These are phyloP conservation scores for Ips nitidus DNA, from an alignment of 1,140 invertebrate genomes.

Conservation along the genomic window DNA sequence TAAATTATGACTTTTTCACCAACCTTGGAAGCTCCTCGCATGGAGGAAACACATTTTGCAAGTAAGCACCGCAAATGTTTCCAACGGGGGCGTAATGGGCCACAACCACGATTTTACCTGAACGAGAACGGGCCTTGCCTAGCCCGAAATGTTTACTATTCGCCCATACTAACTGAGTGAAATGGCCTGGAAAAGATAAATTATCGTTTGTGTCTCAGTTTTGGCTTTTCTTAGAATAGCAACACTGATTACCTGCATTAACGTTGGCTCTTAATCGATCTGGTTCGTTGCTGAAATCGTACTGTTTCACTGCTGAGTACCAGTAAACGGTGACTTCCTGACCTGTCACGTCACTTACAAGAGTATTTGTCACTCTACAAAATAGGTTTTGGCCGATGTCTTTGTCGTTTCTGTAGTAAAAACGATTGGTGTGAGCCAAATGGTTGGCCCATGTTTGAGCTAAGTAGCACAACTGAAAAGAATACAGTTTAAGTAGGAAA, in stretches of 20 bases:
- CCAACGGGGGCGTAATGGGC: conserved; percentile 79
- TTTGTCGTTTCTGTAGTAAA: conserved; percentile 73
- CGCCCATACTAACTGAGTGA: conserved; percentile 89
- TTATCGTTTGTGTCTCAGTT: no score
- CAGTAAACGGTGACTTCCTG: conserved; percentile 84
- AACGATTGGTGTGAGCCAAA: conserved; percentile 74
- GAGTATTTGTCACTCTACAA: conserved; percentile 65
- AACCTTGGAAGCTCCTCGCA: conserved; percentile 39
- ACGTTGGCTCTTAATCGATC: conserved; percentile 74
- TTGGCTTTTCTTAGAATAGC: no score
- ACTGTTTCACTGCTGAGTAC: conserved; percentile 79
- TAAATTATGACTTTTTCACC: background rate
- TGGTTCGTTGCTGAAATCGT: conserved; percentile 69
- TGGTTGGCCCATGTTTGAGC: conserved; percentile 86
- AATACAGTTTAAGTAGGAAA: background rate
- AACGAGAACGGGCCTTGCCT: conserved; percentile 74
- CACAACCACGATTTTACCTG: conserved; percentile 77
- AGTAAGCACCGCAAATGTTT: conserved; percentile 74
- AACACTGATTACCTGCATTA: conserved; percentile 63
- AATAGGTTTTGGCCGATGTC: conserved; percentile 78
- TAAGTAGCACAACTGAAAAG: conserved; percentile 70
- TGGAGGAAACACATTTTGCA: conserved; percentile 75
- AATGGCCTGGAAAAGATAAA: conserved; percentile 67
- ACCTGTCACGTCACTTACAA: conserved; percentile 69
- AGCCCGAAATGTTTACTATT: conserved; percentile 77